Conservation (phyloP, 2,888 invertebrate genomes). For the Gandaritis pyraliata region DNA sequence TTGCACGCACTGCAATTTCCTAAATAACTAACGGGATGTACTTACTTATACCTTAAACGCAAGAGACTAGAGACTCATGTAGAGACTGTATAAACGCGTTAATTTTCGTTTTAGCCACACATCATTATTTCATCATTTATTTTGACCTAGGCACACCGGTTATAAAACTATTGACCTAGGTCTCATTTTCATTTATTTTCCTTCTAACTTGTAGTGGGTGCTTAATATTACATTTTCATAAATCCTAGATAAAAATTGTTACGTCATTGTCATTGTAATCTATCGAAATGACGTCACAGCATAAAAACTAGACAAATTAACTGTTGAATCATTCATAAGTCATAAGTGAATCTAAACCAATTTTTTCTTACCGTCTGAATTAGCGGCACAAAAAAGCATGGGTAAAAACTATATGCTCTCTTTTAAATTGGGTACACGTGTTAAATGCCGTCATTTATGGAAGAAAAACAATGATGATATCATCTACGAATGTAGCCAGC, state of each 20-base stretch:
- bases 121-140: no score
- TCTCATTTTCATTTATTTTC: no score
- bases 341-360: conserved; percentile 30
- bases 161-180: no score
- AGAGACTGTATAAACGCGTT: no score
- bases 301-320: conserved; percentile 34
- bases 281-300: conserved; percentile 30
- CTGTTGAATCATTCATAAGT: conserved; percentile 47
- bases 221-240: neutral
- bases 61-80: no score
- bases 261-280: conserved; percentile 27
- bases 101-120: no score
- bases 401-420: conserved; percentile 61
- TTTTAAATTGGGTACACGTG: conserved; percentile 69
- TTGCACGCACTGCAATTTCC: no score
- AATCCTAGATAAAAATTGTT: conserved; percentile 11
- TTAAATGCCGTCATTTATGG: conserved; percentile 65
- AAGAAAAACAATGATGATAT: conserved; percentile 70
- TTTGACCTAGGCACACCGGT: no score
- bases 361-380: conserved; percentile 49
- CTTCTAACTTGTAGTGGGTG: no score
- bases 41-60: no score
- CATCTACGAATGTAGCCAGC: conserved; percentile 56
- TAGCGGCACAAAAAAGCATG: conserved; percentile 48
- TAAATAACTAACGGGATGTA: no score